phyloP scores from a whole-genome alignment of 2,888 invertebrate species.

The Barypeithes pellucidus region DNA sequence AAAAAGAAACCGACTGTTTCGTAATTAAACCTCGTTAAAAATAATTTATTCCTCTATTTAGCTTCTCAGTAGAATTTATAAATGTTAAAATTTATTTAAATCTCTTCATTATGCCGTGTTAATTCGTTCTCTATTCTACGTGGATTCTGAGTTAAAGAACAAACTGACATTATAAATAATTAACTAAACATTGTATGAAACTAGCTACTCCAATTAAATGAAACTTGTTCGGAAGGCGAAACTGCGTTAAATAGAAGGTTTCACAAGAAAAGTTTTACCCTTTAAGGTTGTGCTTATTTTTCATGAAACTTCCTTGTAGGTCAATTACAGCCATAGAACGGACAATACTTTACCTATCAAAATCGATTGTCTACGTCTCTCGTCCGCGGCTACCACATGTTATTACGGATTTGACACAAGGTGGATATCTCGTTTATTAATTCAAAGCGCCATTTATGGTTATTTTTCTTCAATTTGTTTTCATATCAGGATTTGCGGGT shows the following conservation, averaged over 20 bases:
- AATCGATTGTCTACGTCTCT: no score
- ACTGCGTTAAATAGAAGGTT: conserved; percentile 1
- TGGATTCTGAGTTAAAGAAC: conserved; percentile 4
- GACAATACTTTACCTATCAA: no score
- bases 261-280: background rate
- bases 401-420: no score
- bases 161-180: conserved; percentile 15
- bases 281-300: background rate
- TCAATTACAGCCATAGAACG: no score
- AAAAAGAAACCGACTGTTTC: background rate
- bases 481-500: no score
- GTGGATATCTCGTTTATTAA: no score
- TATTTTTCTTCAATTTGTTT: no score
- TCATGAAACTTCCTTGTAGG: no score
- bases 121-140: background rate
- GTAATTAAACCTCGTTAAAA: background rate
- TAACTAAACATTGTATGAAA: conserved; percentile 12
- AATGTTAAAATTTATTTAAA: background rate
- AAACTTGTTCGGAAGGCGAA: conserved; percentile 29
- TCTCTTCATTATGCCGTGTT: conserved; percentile 2
- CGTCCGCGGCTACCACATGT: no score
- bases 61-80: background rate
- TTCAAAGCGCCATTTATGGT: no score
- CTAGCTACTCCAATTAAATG: conserved; percentile 12
- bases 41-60: background rate